A percentile compares a stretch with the other conserved stretches of the same genome.
Evolutionary conservation across 2,113 vertebrate genomes (phyloP).

Genomic region (Lethenteron reissneri): DNA sequence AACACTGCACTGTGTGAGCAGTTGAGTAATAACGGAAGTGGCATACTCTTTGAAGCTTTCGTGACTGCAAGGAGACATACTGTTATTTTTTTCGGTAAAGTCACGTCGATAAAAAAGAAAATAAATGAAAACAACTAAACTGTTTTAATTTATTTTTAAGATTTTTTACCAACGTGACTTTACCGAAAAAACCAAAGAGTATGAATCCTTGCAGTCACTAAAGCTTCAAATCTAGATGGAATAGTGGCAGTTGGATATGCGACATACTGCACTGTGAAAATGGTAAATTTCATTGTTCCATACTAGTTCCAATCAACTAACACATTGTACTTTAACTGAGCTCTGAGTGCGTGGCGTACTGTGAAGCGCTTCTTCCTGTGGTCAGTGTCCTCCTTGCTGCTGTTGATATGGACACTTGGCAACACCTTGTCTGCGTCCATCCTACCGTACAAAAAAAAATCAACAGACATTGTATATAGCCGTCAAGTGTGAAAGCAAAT

Average conservation of each 20-base stretch:
- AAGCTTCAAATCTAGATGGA: neutral
- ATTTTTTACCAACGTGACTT: too few relatives aligned
- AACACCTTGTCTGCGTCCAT: neutral
- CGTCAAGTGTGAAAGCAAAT: too few relatives aligned
- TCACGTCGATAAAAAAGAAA: too few relatives aligned
- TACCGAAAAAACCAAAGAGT: neutral
- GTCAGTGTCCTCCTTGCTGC: conserved; percentile 2
- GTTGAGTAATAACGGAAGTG: too few relatives aligned
- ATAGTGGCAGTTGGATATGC: neutral
- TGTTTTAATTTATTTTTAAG: too few relatives aligned
- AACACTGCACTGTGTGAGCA: too few relatives aligned
- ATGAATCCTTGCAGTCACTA: neutral
- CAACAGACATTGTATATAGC: too few relatives aligned
- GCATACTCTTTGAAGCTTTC: too few relatives aligned
- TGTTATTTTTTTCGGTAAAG: too few relatives aligned
- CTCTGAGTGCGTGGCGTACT: neutral
- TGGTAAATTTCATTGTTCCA: neutral
- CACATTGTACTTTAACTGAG: neutral
- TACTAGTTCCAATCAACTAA: neutral
- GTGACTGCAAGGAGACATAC: too few relatives aligned
- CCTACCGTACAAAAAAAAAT: too few relatives aligned
- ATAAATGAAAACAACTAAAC: too few relatives aligned
- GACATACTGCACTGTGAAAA: neutral
- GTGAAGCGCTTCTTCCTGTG: conserved; percentile 3
- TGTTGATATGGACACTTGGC: conserved; percentile 2